These are phyloP conservation scores for Suricata suricatta DNA, from an alignment of 2,113 vertebrate genomes.

Conservation along the genomic window DNA sequence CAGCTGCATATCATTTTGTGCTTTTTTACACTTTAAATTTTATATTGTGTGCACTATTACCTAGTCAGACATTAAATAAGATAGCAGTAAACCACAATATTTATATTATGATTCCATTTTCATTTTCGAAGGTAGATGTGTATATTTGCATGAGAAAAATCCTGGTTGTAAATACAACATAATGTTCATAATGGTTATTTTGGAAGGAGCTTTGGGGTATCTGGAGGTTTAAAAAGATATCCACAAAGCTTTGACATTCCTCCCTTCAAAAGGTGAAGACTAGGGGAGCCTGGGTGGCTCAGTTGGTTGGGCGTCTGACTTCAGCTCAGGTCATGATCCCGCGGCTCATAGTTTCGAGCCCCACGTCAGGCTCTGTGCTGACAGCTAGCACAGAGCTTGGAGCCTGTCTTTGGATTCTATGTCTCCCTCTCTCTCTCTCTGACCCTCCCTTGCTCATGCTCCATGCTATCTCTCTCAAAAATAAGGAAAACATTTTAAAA, in stretches of 20 bases:
- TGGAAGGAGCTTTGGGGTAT: background rate
- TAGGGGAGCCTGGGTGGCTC: background rate
- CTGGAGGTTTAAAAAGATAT: slow-evolving; percentile 8
- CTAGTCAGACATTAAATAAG: background rate
- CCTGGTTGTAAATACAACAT: background rate
- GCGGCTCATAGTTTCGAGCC: too few relatives aligned
- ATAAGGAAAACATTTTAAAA: too few relatives aligned
- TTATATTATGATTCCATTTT: background rate
- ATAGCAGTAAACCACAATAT: background rate
- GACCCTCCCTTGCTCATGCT: too few relatives aligned
- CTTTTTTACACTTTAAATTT: background rate
- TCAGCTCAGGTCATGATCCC: too few relatives aligned
- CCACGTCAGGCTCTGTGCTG: too few relatives aligned
- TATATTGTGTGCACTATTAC: background rate
- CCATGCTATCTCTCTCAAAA: too few relatives aligned
- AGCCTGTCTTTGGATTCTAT: too few relatives aligned
- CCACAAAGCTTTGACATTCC: background rate
- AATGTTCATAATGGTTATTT: background rate
- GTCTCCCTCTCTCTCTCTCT: too few relatives aligned
- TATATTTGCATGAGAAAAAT: background rate
- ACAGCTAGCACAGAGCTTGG: too few relatives aligned
- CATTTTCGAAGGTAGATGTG: background rate
- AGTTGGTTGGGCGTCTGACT: too few relatives aligned
- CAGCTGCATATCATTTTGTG: background rate
- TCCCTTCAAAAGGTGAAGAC: background rate